Evolutionary conservation across 2,888 invertebrate species (phyloP), one percentile per base, ranked within the genome.

Genomic region (Malachius bipustulatus): DNA sequence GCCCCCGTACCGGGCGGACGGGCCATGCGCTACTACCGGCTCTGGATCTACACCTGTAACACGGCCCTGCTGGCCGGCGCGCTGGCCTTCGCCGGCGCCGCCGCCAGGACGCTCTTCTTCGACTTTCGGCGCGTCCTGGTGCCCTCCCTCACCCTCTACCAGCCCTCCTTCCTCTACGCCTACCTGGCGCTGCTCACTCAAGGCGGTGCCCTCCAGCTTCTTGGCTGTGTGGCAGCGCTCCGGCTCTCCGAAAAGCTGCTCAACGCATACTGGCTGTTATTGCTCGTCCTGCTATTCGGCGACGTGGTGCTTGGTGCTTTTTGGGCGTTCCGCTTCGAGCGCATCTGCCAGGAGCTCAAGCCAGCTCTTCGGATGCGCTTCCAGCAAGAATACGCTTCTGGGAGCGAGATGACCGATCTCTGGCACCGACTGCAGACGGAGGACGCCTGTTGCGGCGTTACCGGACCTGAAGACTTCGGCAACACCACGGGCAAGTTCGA

Each of bases 41-140:
- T 87, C 64, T 87, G 87, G 87, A 87, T 88, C 63, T 87, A 87
- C 73, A 82, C 84, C 63, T 87, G 85, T 77, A 87, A 87, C 71
- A 78, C 82, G 65, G 85, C 83, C 55, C 72, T 88, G 63, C 70
- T 87, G 64, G 75, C 83, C 53, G 82, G 82, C 59, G 82, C 84
- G 57, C 66, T 85, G 48, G 81, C 82, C 41, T 83, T 85, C 62
- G 75, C 78, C 55, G 77, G 78, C 47, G 80, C 82, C 48, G 82
- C 82, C 47, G 76, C 75, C 35, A 72, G 75, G 54, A 77, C 77
- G 31, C 69, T 82, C 37, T 53, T 75, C 37, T 69, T 76, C 40
- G 82, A 82, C 63, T 80, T 79, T 54, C 67, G 79, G 39, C 71
- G 81, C 50, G 63, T 75, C 44, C 69, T 84, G 37, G 73, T 84